A percentile compares a stretch with the other conserved stretches of the same genome.
Conservation (phyloP, 2,113 vertebrate species). For the Equus przewalskii region DNA sequence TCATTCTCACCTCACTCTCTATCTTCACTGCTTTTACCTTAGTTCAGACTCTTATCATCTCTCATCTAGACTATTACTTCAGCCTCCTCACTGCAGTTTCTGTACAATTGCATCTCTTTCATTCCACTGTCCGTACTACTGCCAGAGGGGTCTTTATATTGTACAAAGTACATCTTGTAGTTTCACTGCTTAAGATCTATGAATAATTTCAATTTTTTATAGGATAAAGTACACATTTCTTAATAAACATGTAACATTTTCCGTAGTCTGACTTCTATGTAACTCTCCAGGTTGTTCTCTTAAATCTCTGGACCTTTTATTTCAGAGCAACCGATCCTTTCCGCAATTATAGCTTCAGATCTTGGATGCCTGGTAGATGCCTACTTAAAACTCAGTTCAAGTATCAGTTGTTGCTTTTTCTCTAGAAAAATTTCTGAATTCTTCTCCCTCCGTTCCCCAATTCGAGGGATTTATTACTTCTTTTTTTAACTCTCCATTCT, state of each 20-base stretch:
- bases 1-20: conserved; percentile 27
- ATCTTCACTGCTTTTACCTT: background rate
- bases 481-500: conserved; percentile 39
- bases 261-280: background rate
- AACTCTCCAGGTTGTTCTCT: background rate
- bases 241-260: background rate
- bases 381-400: background rate
- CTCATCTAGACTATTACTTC: background rate
- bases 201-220: conserved; percentile 46
- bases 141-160: conserved; percentile 2
- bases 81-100: background rate
- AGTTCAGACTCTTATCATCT: background rate
- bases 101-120: background rate
- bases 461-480: background rate
- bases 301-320: background rate
- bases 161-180: background rate
- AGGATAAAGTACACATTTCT: conserved; percentile 33
- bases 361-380: background rate
- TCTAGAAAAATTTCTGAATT: conserved; percentile 21
- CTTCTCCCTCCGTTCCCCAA: background rate
- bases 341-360: background rate
- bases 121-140: background rate
- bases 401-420: conserved; percentile 30
- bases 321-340: background rate
- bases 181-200: conserved; percentile 2